Evolutionary conservation across 2,113 vertebrate species (phyloP).

Genomic region (Cathartes aura): DNA sequence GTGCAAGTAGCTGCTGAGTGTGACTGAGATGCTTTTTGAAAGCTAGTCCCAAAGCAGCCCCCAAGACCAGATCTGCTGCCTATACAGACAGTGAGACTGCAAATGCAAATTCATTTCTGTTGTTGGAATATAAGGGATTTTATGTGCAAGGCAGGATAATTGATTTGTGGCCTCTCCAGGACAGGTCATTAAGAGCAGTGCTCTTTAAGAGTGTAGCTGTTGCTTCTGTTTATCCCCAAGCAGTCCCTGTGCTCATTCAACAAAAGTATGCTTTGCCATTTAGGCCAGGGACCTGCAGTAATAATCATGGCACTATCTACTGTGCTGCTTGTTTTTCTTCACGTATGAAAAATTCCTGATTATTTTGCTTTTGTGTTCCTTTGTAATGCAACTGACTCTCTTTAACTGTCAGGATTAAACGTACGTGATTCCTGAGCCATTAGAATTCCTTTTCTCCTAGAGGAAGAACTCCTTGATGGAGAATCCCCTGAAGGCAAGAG

Average conservation of each 20-base stretch:
- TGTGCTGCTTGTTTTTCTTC: background rate
- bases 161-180: background rate
- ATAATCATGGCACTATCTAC: background rate
- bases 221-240: background rate
- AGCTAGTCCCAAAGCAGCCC: background rate
- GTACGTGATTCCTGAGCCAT: background rate
- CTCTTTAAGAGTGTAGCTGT: background rate
- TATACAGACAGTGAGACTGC: background rate
- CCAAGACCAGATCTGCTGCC: background rate
- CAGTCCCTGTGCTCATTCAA: background rate
- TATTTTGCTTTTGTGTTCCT: background rate
- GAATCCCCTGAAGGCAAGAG: background rate
- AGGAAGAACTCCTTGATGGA: background rate
- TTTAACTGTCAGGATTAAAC: background rate
- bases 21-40: background rate
- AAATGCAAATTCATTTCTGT: background rate
- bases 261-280: background rate
- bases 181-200: background rate
- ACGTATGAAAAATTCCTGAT: background rate
- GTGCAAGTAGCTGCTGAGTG: background rate
- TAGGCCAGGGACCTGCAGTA: background rate
- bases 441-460: background rate
- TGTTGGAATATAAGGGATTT: background rate
- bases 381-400: background rate
- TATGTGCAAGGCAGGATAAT: background rate